Evolutionary conservation across 1,140 invertebrate genomes (phyloP), one percentile per base, ranked within the genome.

Genomic region (Homalodisca vitripennis): DNA sequence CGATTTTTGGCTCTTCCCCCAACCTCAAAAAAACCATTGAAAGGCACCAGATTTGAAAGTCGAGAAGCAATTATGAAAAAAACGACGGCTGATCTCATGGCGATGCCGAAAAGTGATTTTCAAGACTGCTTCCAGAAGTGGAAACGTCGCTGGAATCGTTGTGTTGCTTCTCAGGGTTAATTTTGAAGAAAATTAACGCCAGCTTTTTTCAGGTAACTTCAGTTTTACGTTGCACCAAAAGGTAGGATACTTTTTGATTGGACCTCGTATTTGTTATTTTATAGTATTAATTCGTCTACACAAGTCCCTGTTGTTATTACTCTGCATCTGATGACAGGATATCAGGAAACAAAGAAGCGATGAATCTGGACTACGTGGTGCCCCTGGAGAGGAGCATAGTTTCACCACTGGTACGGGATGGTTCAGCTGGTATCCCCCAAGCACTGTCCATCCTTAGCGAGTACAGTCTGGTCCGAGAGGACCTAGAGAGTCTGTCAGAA

Each of bases 381-480:
- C 84, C 87, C 34, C 78, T 98, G 34, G 81, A 90, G 26, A 82
- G 91, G 67, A 83, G 86, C 0, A 85, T 98, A 68, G 80, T 92
- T 0, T 82, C 80, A 30, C 95, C 97, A 0, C 81, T 99, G 60
- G 79, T 87, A 12, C 77, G 84, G 12, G 78, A 87, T 1, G 92
- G 89, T 1, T 72, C 74, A 1, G 91, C 93, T 2, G 93, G 92
- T 47, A 87, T 96, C 13, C 75, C 84, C 0, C 80, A 87, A 66
- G 86, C 96, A 0, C 77, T 98, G n/a, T 77, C 86, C 13, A 82
- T 90, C 2, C 89, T 98, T 84, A 88, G 89, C 74, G 78, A 85
- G 13, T 98, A 98, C 80, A 87, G 92, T 79, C 82, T 99, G 46
- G 78, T 94, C 27, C 87, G 93, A 72, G 96, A 98, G 74, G 97